These are phyloP conservation scores for Dasyurus viverrinus DNA, from an alignment of 2,113 vertebrate species.

Conservation along the genomic window DNA sequence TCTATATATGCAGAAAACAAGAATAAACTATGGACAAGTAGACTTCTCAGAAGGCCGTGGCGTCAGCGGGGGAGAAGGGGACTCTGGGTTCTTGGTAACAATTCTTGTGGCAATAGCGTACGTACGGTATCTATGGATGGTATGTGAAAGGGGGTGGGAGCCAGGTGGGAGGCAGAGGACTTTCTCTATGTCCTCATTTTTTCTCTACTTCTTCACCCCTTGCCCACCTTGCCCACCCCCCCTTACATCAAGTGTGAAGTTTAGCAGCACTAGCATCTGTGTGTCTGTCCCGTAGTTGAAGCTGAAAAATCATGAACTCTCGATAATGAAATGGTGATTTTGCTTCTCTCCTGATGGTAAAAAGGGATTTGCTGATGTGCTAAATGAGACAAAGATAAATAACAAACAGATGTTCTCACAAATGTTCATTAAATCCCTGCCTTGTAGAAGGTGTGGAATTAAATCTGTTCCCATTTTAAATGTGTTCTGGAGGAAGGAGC, in stretches of 20 bases:
- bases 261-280: constrained; percentile 40
- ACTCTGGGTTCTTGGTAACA: constrained; percentile 56
- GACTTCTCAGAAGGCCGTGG: constrained; percentile 26
- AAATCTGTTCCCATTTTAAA: constrained; percentile 76
- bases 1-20: constrained; percentile 17
- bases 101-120: constrained; percentile 47
- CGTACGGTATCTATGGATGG: constrained; percentile 41
- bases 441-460: constrained; percentile 69
- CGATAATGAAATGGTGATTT: constrained; percentile 80
- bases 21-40: constrained; percentile 29
- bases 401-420: constrained; percentile 80
- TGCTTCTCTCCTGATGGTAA: constrained; percentile 73
- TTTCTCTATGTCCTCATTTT: constrained; percentile 67
- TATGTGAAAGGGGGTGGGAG: not conserved
- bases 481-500: constrained; percentile 70
- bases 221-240: constrained; percentile 29
- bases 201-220: constrained; percentile 39
- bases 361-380: constrained; percentile 76
- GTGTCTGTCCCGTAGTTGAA: constrained; percentile 42
- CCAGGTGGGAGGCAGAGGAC: constrained; percentile 45
- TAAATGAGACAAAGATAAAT: constrained; percentile 81
- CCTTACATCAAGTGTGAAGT: constrained; percentile 56
- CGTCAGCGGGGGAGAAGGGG: not conserved
- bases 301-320: constrained; percentile 71
- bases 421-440: constrained; percentile 77